A percentile compares a stretch with the other conserved stretches of the same genome.
Evolutionary conservation across 37 sponge, comb jelly and placozoan genomes (phyloP).

Genomic region (Diacarnus erythraeanus): DNA sequence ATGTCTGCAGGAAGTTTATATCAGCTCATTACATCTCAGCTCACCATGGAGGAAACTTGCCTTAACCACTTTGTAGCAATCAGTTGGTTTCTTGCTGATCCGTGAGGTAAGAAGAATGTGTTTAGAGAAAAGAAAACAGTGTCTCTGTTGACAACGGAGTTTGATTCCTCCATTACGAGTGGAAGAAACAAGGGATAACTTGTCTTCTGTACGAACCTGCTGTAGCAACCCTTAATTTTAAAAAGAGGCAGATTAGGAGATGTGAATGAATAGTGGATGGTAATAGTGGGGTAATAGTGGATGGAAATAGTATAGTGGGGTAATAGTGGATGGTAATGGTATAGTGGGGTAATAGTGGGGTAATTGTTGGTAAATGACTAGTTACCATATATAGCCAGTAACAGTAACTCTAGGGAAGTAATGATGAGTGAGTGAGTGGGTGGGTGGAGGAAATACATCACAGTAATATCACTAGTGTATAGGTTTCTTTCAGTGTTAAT

Average conservation of each 20-base stretch:
- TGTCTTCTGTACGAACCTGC: slow-evolving; percentile 14
- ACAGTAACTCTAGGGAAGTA: too few relatives aligned
- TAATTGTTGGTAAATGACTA: too few relatives aligned
- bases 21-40: too few relatives aligned
- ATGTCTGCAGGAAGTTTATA: background rate
- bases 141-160: slow-evolving; percentile 14
- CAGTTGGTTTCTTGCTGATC: slow-evolving; percentile 35
- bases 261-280: too few relatives aligned
- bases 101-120: slow-evolving; percentile 55
- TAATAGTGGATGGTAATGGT: background rate
- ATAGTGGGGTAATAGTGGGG: too few relatives aligned
- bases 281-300: background rate
- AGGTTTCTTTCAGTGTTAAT: too few relatives aligned
- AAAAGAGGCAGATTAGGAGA: background rate
- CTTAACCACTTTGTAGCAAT: slow-evolving; percentile 35
- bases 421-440: too few relatives aligned
- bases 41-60: too few relatives aligned
- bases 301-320: background rate
- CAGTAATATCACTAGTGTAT: too few relatives aligned
- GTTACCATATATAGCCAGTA: too few relatives aligned
- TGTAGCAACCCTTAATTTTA: slow-evolving; percentile 17
- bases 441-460: too few relatives aligned
- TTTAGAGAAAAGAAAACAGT: slow-evolving; percentile 69
- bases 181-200: background rate
- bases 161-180: background rate